Base-by-base conservation (phyloP, 2,113 vertebrate genomes). In the Cyphomyrus plagiostoma region DNA sequence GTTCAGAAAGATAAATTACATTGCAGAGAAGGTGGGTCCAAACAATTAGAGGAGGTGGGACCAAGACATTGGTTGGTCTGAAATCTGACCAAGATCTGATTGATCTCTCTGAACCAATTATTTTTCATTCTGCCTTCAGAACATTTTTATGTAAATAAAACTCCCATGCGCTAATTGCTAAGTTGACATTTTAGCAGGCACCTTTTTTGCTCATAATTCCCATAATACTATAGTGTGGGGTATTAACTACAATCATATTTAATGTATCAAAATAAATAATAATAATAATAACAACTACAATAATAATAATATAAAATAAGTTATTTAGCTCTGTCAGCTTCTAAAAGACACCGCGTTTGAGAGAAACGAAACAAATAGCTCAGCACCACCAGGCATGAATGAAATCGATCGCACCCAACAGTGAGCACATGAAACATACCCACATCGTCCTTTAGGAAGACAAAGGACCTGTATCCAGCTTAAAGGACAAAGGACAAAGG, bases 341-440 rank as follows among this genome's bases (percentile, higher is more conserved):
- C 49, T 87, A 53, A 53, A 87, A 87, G 15, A 19, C 30, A 6
- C 50, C n/a, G 11, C n/a, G 1, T 56, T 56, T 26, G 19, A 53
- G 26, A 30, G 30, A 56, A 7, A 56, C 26, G 49, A 56, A 35
- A 53, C 15, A 35, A 86, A 86, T 50, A 46, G 84, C 46, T 19
- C 49, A 39, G 85, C 50, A 87, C 26, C 19, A 53, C 11, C 48
- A 39, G 50, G 50, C 6, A 8, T 53, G 48, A 87, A 87, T 19
- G 26, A 53, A 53, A 53, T 53, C 85, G 58, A 91, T 90, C 52
- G 56, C 86, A 74, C 50, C 15, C 74, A 90, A 91, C 50, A n/a
- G 86, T 42, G 86, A 91, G 62, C 89, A 56, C 90, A 90, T 92
- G 90, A 91, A 52, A 86, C 56, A 89, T 19, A 19, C 23, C 50